phyloP scores from a whole-genome alignment of 2,113 vertebrate genomes.

The Candoia aspera region DNA sequence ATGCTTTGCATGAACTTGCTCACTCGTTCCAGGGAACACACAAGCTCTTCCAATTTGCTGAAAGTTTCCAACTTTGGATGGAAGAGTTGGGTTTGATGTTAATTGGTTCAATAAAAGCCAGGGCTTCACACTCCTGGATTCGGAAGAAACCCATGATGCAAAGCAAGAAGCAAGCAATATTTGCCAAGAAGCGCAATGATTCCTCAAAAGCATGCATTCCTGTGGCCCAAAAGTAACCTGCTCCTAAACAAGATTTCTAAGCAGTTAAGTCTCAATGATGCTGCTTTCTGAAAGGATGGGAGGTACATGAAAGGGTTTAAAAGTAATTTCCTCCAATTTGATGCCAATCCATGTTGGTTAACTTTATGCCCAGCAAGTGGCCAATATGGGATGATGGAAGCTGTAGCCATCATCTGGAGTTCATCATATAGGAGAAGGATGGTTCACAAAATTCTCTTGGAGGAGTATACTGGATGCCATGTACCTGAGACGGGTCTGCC shows the following conservation, averaged over 20 bases:
- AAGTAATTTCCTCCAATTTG: not conserved
- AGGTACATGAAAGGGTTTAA: not conserved
- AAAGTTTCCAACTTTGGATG: conserved; percentile 64
- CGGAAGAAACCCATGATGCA: conserved; percentile 57
- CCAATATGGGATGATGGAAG: not conserved
- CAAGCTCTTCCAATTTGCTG: conserved; percentile 52
- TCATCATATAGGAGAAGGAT: not conserved
- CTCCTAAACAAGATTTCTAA: not conserved
- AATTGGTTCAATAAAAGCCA: conserved; percentile 68
- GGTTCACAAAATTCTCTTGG: not conserved
- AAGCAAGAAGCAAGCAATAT: conserved; percentile 56
- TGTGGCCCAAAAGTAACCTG: not conserved
- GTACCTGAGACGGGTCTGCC: not conserved
- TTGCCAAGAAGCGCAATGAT: conserved; percentile 33
- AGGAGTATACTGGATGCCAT: not conserved
- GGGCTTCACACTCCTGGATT: conserved; percentile 52
- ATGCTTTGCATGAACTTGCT: conserved; percentile 51
- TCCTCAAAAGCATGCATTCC: not conserved
- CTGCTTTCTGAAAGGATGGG: not conserved
- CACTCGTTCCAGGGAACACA: conserved; percentile 53
- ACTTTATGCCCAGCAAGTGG: not conserved
- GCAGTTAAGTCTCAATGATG: not conserved
- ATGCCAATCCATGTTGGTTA: not conserved
- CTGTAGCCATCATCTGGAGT: not conserved
- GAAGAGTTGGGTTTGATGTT: conserved; percentile 63